Conservation (phyloP, 92 coral and sea anemone species). For the Pocillopora grandis region DNA sequence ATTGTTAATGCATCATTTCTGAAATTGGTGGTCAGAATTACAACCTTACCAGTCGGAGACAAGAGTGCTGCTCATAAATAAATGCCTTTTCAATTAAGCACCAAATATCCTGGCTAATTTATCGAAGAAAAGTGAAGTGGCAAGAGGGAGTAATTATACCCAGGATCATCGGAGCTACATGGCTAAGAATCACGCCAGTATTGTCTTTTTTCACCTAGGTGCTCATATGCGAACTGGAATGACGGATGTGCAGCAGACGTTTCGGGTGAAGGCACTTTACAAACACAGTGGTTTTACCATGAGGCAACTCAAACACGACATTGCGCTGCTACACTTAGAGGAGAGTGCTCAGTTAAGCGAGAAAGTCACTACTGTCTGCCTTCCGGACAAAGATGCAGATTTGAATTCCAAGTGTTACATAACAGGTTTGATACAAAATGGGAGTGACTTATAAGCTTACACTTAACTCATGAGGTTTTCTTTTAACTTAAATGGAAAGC, state of each 20-base stretch:
- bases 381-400: conserved; percentile 52
- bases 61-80: too few relatives aligned
- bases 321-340: conserved; percentile 60
- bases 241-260: conserved; percentile 56
- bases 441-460: too few relatives aligned
- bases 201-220: conserved; percentile 23
- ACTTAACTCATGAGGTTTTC: too few relatives aligned
- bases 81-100: too few relatives aligned
- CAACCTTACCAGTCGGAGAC: too few relatives aligned
- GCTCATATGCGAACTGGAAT: conserved; percentile 56
- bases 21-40: too few relatives aligned
- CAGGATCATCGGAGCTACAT: too few relatives aligned
- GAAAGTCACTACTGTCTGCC: conserved; percentile 71
- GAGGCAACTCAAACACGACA: conserved; percentile 60
- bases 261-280: conserved; percentile 50
- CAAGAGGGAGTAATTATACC: too few relatives aligned
- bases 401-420: conserved; percentile 68
- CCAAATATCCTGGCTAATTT: too few relatives aligned
- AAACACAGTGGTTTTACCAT: conserved; percentile 65
- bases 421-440: conserved; percentile 52
- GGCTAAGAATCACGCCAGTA: not conserved
- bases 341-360: conserved; percentile 53
- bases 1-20: too few relatives aligned
- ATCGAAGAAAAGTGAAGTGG: too few relatives aligned
- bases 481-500: too few relatives aligned